These are phyloP conservation scores for Plagodis pulveraria DNA, from an alignment of 2,888 invertebrate genomes.

Conservation along the genomic window DNA sequence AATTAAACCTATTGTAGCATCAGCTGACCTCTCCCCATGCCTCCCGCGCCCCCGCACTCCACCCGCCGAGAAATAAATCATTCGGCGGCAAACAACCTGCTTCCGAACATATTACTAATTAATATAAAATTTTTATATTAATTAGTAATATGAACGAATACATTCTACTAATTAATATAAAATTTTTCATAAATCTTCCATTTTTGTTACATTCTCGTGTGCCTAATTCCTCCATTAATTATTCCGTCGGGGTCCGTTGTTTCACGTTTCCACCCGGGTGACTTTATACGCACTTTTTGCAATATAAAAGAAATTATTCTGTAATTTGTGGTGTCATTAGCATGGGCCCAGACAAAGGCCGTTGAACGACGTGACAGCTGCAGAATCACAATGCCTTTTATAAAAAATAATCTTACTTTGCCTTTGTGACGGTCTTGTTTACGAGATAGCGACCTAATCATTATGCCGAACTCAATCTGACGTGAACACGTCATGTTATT, in stretches of 20 bases:
- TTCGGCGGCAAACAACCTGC: constrained; percentile 23
- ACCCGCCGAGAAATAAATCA: constrained; percentile 23
- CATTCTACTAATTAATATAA: constrained; percentile 35
- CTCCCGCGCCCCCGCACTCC: neutral
- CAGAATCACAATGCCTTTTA: constrained; percentile 6
- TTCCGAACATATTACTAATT: constrained; percentile 34
- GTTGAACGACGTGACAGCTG: constrained; percentile 14
- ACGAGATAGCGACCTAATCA: neutral
- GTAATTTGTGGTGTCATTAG: constrained; percentile 38
- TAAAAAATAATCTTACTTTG: neutral
- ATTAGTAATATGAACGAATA: too few relatives aligned
- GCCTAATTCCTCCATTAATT: constrained; percentile 22
- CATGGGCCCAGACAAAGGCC: constrained; percentile 14
- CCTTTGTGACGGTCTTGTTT: constrained; percentile 1
- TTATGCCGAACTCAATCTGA: neutral
- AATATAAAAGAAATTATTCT: constrained; percentile 20
- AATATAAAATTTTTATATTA: constrained; percentile 37
- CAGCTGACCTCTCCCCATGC: constrained; percentile 4
- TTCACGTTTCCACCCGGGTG: constrained; percentile 18
- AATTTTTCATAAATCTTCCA: constrained; percentile 30
- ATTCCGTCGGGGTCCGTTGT: constrained; percentile 18
- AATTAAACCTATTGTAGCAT: constrained; percentile 17
- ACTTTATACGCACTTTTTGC: constrained; percentile 16
- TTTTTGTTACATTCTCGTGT: constrained; percentile 16
- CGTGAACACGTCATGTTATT: neutral